phyloP scores from a whole-genome alignment of 2,113 vertebrate genomes.

The Arvicanthis niloticus region DNA sequence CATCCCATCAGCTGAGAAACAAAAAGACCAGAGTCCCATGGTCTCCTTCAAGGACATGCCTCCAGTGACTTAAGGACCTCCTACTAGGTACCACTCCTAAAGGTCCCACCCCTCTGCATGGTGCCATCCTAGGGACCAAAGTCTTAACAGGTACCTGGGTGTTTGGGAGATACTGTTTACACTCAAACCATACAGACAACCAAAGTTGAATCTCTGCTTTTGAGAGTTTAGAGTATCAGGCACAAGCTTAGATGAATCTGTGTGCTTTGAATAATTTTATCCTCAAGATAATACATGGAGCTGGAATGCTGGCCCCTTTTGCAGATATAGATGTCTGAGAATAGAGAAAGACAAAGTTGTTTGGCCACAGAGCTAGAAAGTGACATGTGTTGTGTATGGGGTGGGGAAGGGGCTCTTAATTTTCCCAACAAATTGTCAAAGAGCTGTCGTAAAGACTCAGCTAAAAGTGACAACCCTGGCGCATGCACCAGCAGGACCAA shows the following conservation, averaged over 20 bases:
- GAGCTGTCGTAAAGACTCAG: background rate
- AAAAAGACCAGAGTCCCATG: background rate
- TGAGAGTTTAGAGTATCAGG: background rate
- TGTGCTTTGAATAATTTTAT: constrained; percentile 9
- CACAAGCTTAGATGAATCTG: background rate
- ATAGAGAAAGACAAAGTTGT: background rate
- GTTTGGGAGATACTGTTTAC: background rate
- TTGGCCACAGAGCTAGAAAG: background rate
- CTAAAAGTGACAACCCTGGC: background rate
- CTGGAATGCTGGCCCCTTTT: background rate
- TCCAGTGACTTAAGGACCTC: background rate
- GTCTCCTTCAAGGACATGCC: background rate
- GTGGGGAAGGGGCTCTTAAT: too few species aligned
- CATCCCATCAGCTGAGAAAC: background rate
- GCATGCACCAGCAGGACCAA: background rate
- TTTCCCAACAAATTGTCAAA: background rate
- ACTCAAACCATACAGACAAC: background rate
- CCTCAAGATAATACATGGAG: background rate
- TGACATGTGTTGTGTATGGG: background rate
- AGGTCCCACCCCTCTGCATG: background rate
- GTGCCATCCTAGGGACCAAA: background rate
- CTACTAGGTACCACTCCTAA: too few species aligned
- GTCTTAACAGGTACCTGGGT: background rate
- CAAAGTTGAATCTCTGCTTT: background rate
- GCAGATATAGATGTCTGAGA: background rate